These are phyloP conservation scores for Dipodomys stephensi DNA, from an alignment of 2,113 vertebrate species.

Conservation along the genomic window DNA sequence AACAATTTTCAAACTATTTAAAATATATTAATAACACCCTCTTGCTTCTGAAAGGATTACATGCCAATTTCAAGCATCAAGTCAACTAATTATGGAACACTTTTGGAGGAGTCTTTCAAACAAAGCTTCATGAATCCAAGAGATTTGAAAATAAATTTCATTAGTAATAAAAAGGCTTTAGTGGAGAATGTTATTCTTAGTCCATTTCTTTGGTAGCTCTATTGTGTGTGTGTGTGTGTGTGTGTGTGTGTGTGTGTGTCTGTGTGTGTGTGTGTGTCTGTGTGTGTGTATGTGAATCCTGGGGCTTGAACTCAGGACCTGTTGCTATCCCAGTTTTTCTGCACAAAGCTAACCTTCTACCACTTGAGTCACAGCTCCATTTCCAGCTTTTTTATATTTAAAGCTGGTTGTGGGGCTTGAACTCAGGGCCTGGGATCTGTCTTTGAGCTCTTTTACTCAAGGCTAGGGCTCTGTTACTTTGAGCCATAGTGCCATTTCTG, in stretches of 20 bases:
- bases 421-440: no score
- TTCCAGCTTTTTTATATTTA: no score
- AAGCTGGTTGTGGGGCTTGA: no score
- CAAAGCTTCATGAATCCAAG: not conserved
- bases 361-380: no score
- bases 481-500: no score
- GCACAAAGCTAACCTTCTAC: no score
- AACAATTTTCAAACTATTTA: conserved; percentile 22
- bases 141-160: not conserved
- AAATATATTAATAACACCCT: not conserved
- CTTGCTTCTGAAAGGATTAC: conserved; percentile 18
- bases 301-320: no score
- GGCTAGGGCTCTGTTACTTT: no score
- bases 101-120: not conserved
- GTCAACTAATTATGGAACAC: conserved; percentile 8
- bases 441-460: no score
- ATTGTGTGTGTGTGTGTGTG: not conserved
- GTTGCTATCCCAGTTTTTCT: no score
- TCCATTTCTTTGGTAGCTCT: not conserved
- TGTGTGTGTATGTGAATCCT: not conserved
- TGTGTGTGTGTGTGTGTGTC: not conserved
- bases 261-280: no score
- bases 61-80: not conserved
- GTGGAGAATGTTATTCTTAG: not conserved
- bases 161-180: not conserved